Percentiles rank a stretch among this genome's conserved stretches.
Evolutionary conservation across 2,888 invertebrate genomes (phyloP).

Genomic region (Sinopyrophorus schimmeli): DNA sequence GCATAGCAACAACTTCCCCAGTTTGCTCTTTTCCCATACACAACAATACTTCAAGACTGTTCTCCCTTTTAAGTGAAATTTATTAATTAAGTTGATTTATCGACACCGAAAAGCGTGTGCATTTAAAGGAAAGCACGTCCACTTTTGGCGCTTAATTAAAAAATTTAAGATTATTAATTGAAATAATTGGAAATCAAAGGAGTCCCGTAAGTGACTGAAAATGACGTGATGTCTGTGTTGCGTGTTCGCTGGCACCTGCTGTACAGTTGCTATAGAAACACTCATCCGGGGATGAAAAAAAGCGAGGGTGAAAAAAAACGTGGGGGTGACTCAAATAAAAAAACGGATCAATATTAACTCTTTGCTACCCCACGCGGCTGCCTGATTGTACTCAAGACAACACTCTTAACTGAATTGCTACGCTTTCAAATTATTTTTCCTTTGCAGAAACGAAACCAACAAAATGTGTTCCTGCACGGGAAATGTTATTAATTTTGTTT

Average conservation of each 20-base stretch:
- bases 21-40: background rate
- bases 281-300: conserved; percentile 61
- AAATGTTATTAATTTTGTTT: conserved; percentile 31
- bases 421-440: conserved; percentile 35
- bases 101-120: too few relatives aligned
- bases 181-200: conserved; percentile 44
- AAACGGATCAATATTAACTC: conserved; percentile 72
- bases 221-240: conserved; percentile 55
- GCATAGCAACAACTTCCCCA: conserved; percentile 26
- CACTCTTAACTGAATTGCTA: conserved; percentile 46
- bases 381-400: conserved; percentile 43
- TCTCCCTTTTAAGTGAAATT: too few relatives aligned
- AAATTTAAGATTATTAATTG: conserved; percentile 23
- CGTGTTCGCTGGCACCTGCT: conserved; percentile 58
- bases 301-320: conserved; percentile 63
- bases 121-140: too few relatives aligned
- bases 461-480: conserved; percentile 21
- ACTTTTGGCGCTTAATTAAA: conserved; percentile 11
- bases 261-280: conserved; percentile 68
- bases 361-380: conserved; percentile 59
- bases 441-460: conserved; percentile 17
- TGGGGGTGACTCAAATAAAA: conserved; percentile 67
- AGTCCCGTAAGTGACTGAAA: conserved; percentile 51
- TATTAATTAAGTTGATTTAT: too few relatives aligned
- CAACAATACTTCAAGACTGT: too few relatives aligned